phyloP scores from a whole-genome alignment of 1,140 invertebrate species.

The Oryctes rhinoceros region DNA sequence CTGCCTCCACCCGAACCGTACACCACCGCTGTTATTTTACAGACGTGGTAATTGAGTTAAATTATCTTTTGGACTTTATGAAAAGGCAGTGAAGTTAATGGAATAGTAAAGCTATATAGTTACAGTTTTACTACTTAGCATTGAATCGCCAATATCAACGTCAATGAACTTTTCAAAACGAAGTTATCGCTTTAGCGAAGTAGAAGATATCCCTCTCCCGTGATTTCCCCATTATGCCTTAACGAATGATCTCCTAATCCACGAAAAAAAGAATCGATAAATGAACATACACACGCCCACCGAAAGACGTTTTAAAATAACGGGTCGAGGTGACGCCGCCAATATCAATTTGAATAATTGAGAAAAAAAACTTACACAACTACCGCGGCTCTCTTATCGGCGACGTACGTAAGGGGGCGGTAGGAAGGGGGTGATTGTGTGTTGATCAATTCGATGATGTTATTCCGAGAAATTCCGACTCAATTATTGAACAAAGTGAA shows the following conservation, averaged over 20 bases:
- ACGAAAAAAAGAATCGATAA: neutral
- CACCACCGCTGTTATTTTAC: neutral
- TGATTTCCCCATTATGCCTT: neutral
- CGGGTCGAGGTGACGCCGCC: neutral
- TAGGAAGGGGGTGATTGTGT: neutral
- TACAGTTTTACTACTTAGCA: too few species aligned
- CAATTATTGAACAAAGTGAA: conserved; percentile 11
- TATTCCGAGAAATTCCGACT: conserved; percentile 14
- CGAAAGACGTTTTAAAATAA: neutral
- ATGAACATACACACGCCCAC: neutral
- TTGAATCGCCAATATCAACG: neutral
- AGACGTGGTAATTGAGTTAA: neutral
- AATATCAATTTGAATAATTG: conserved; percentile 4
- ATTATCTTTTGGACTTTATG: too few species aligned
- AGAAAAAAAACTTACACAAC: conserved; percentile 1
- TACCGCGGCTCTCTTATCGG: neutral
- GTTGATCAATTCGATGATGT: conserved; percentile 1
- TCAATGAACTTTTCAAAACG: neutral
- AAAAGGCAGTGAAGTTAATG: neutral
- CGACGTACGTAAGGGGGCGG: neutral
- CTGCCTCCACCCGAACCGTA: too few species aligned
- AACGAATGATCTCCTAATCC: neutral
- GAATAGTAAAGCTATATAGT: neutral
- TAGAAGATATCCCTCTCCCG: too few species aligned
- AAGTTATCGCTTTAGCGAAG: too few species aligned